Percentiles rank a stretch among this genome's conserved stretches.
Conservation (phyloP, 2,888 invertebrate genomes). For the Poecilus cupreus region DNA sequence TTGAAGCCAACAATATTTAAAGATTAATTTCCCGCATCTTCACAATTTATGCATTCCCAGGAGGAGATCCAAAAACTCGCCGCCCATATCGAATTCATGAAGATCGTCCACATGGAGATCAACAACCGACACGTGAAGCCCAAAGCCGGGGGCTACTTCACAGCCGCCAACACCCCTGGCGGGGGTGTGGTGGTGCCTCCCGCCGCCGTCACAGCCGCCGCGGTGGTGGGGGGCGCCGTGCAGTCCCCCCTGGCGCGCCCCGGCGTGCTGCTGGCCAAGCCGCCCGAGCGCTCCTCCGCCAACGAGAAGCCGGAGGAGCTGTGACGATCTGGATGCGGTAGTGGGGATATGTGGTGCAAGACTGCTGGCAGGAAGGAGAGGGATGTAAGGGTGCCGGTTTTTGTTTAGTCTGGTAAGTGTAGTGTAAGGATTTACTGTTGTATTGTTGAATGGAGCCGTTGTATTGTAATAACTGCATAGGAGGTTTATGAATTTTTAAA, state of each 20-base stretch:
- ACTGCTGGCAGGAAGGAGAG: slow-evolving; percentile 63
- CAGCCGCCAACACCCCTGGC: slow-evolving; percentile 74
- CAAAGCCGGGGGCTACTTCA: slow-evolving; percentile 88
- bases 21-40: no score
- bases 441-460: not conserved
- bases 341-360: slow-evolving; percentile 65
- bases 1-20: no score
- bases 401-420: slow-evolving; percentile 61
- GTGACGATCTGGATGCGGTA: slow-evolving; percentile 63
- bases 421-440: not conserved
- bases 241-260: slow-evolving; percentile 70
- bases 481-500: no score
- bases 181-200: slow-evolving; percentile 62
- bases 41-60: slow-evolving; percentile 73
- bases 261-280: slow-evolving; percentile 67
- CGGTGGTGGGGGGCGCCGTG: slow-evolving; percentile 83
- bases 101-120: slow-evolving; percentile 95
- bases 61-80: slow-evolving; percentile 94
- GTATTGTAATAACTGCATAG: no score
- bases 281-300: slow-evolving; percentile 59
- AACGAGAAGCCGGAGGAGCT: slow-evolving; percentile 68
- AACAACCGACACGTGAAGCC: slow-evolving; percentile 92
- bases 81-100: slow-evolving; percentile 94
- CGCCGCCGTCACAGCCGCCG: slow-evolving; percentile 81
- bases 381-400: slow-evolving; percentile 65